Base-by-base conservation (phyloP, 2,113 vertebrate genomes). In the Oryzias curvinotus region DNA sequence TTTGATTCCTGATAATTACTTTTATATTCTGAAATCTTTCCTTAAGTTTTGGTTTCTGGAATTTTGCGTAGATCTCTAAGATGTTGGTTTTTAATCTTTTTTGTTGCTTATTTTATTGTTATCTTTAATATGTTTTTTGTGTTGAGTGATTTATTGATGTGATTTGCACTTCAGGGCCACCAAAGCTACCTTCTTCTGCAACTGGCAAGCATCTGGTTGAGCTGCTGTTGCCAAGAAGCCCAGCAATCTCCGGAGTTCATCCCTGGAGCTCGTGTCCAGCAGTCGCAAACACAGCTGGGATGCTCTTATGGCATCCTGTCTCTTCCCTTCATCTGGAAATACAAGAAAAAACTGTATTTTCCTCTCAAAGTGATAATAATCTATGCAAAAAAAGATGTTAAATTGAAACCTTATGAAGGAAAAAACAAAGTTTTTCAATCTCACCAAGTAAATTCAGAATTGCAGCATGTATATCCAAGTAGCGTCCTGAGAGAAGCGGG, bases 371-470 rank as follows among this genome's bases (percentile, higher is more conserved):
- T n/a, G n/a, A 47, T 6, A 47, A 48, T 12, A 48, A 18, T 18
- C 10, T 4, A n/a, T 4, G 19, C 7, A 48, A 3, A 54, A 41
- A 17, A 1, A 23, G 21, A 23, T 23, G 2, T 23, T 23, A 23
- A 23, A 23, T 23, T 54, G 17, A 30, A n/a, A 10, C 12, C 4
- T 5, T 45, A 16, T 5, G 44, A 26, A 28, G 16, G 14, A 53
- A 6, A 4, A 15, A 26, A 21, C 2, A 43, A 43, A 18, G 13
- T 10, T 19, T 46, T 19, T 12, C 14, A 19, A 17, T 53, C 71
- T 83, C 85, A 96, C 95, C 92, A 60, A 95, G 71, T 71, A 96
- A 89, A 68, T 94, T 76, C 70, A 93, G 82, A 72, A 96, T 92
- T 60, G 89, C 94, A 45, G 67, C 57, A n/a, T 93, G 90, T 78